These are phyloP conservation scores for Pristionchus japonicus DNA, from an alignment of 2,888 invertebrate species.

Conservation along the genomic window DNA sequence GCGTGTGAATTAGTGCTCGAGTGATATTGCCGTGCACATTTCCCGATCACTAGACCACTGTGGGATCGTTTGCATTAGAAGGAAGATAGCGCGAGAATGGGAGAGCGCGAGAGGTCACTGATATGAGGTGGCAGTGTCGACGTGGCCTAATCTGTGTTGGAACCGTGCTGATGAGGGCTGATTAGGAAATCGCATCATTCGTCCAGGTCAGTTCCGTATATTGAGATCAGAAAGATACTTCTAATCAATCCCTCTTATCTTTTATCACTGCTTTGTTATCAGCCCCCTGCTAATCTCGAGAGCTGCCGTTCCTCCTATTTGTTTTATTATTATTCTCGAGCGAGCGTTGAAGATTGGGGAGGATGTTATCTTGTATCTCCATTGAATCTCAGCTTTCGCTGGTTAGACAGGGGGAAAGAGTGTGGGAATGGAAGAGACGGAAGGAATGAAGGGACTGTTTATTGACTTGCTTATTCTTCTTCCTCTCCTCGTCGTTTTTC, in stretches of 20 bases:
- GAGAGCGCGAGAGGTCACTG: background rate
- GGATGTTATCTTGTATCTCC: background rate
- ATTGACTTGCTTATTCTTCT: slow-evolving; percentile 32
- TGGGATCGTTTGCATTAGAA: no score
- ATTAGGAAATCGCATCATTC: background rate
- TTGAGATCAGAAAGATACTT: background rate
- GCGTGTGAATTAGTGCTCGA: no score
- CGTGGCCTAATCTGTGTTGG: background rate
- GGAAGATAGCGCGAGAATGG: no score
- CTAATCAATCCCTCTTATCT: background rate
- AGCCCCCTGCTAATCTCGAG: background rate
- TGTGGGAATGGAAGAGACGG: background rate
- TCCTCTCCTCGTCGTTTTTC: background rate
- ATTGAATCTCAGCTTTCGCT: background rate
- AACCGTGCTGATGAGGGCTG: background rate
- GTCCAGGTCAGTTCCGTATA: no score
- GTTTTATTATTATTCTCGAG: background rate
- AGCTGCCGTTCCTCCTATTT: background rate
- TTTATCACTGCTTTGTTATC: background rate
- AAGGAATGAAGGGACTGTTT: slow-evolving; percentile 36
- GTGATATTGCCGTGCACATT: no score
- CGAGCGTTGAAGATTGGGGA: no score
- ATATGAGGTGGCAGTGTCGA: background rate
- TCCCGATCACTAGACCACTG: no score
- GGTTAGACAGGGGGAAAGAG: slow-evolving; percentile 21